Evolutionary conservation across 2,888 invertebrate species (phyloP).

Genomic region (Nomada hirtipes): DNA sequence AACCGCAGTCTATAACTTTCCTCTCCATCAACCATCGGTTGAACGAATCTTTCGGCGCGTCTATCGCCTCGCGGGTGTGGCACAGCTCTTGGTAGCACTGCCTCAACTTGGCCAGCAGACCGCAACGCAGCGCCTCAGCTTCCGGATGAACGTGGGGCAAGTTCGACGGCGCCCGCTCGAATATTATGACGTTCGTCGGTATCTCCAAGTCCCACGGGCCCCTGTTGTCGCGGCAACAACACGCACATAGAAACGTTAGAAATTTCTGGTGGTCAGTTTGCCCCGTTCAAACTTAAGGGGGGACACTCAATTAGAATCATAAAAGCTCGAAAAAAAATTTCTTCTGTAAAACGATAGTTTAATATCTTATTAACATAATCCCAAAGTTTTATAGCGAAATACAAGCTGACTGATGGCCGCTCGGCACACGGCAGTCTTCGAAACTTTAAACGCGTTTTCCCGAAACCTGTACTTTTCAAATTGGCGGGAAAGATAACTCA

Average conservation of each 20-base stretch:
- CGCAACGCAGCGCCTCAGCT: conserved; percentile 94
- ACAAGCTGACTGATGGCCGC: no score
- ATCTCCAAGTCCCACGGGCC: conserved; percentile 98
- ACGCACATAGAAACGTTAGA: neutral
- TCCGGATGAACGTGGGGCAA: conserved; percentile 97
- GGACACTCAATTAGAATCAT: no score
- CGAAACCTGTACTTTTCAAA: no score
- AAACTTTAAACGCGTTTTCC: no score
- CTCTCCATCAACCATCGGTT: conserved; percentile 98
- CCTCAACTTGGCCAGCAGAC: conserved; percentile 92
- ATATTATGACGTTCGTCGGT: conserved; percentile 95
- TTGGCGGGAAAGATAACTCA: no score
- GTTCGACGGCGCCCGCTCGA: conserved; percentile 93
- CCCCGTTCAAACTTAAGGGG: no score
- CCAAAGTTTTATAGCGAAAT: no score
- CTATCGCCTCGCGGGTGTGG: conserved; percentile 95
- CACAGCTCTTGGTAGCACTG: conserved; percentile 97
- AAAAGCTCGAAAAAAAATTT: no score
- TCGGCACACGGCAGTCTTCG: no score
- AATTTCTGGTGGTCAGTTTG: no score
- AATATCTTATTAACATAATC: no score
- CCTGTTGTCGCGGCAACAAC: conserved; percentile 74
- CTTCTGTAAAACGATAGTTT: no score
- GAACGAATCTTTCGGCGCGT: conserved; percentile 98
- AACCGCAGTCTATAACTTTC: conserved; percentile 92